A percentile compares a stretch with the other conserved stretches of the same genome.
phyloP scores from a whole-genome alignment of 2,797 vertebrate species.

The Liparis tanakae region DNA sequence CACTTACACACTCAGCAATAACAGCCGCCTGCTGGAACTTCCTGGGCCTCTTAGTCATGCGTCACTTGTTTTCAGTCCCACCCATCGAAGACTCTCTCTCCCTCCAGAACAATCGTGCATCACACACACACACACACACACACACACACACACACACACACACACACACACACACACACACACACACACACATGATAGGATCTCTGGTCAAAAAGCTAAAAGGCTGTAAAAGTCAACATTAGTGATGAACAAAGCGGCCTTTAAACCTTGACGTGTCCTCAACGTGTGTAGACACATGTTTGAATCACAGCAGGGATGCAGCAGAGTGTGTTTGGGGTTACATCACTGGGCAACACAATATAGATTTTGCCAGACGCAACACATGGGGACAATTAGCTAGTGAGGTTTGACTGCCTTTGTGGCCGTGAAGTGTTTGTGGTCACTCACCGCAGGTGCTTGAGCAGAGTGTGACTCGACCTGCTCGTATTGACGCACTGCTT shows the following conservation, averaged over 20 bases:
- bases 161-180: conserved; percentile 11
- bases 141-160: conserved; percentile 11
- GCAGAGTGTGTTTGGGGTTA: conserved; percentile 63
- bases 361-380: conserved; percentile 60
- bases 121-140: conserved; percentile 3
- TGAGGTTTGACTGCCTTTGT: conserved; percentile 32
- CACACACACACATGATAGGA: conserved; percentile 14
- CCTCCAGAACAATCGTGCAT: conserved; percentile 56
- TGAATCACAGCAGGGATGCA: conserved; percentile 55
- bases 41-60: conserved; percentile 78
- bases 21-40: conserved; percentile 75
- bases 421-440: conserved; percentile 50
- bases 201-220: conserved; percentile 43
- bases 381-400: conserved; percentile 68
- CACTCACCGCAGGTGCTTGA: conserved; percentile 46
- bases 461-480: conserved; percentile 26
- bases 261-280: conserved; percentile 19
- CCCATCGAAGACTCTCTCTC: conserved; percentile 69
- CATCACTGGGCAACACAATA: conserved; percentile 69
- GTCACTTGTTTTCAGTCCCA: conserved; percentile 79
- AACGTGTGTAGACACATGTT: conserved; percentile 34
- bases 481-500: conserved; percentile 32
- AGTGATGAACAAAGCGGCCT: conserved; percentile 37
- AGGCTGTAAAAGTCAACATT: conserved; percentile 31
- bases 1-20: conserved; percentile 67